These are phyloP conservation scores for Peromyscus nudipes DNA, from an alignment of 2,797 vertebrate species.

Conservation along the genomic window DNA sequence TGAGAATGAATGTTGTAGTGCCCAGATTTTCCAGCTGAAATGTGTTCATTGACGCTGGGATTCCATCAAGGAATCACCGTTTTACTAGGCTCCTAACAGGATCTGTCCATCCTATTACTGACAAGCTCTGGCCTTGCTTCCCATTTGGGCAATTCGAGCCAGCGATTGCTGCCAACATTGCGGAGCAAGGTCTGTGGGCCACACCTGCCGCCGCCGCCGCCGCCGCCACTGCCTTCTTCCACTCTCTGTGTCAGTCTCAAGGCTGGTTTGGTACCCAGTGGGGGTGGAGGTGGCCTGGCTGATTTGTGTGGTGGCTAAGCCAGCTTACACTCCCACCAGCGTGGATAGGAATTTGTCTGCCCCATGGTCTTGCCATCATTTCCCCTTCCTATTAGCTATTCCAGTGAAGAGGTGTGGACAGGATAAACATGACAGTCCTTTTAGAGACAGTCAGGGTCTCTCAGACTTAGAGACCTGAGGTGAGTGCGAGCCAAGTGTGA, in stretches of 20 bases:
- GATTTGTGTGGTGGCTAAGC: background rate
- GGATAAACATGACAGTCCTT: background rate
- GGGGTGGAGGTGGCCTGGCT: background rate
- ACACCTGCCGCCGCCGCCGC: background rate
- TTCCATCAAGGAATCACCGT: background rate
- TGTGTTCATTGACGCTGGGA: background rate
- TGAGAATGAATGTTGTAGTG: background rate
- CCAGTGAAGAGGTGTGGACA: background rate
- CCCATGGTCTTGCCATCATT: background rate
- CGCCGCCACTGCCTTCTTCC: fast-evolving
- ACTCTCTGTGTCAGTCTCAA: background rate
- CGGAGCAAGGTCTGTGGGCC: background rate
- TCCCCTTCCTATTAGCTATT: background rate
- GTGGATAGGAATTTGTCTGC: background rate
- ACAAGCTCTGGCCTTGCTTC: background rate
- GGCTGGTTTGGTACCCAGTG: background rate
- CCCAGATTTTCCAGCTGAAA: background rate
- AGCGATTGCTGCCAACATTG: background rate
- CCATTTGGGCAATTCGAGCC: background rate
- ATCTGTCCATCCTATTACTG: background rate
- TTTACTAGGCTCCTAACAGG: background rate
- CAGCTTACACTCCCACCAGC: too few species aligned
- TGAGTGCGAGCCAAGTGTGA: background rate
- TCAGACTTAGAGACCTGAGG: background rate
- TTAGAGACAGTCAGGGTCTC: background rate